Evolutionary conservation across 2,113 vertebrate genomes (phyloP).

Genomic region (Sander vitreus): DNA sequence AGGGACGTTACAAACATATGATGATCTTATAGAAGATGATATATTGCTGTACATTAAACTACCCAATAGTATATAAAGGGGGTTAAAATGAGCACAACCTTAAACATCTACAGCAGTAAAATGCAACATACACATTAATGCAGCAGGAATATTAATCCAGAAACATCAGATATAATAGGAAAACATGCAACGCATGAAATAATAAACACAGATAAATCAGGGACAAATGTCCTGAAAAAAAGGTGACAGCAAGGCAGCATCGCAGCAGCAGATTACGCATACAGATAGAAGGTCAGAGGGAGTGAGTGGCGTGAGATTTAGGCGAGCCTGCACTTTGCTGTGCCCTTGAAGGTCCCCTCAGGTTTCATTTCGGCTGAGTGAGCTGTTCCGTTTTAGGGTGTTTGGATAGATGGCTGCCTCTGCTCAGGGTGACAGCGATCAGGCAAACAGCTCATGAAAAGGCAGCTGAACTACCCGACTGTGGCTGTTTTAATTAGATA

Average conservation of each 20-base stretch:
- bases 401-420: conserved; percentile 16
- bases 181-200: background rate
- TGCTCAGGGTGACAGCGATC: conserved; percentile 32
- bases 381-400: conserved; percentile 25
- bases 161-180: background rate
- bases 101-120: no score
- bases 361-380: conserved; percentile 52
- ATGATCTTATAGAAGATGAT: no score
- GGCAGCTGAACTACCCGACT: conserved; percentile 18
- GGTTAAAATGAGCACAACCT: no score
- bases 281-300: conserved; percentile 26
- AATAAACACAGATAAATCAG: background rate
- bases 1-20: no score
- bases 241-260: background rate
- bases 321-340: conserved; percentile 23
- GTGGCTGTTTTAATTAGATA: conserved; percentile 46
- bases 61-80: no score
- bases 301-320: background rate
- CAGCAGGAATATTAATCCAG: background rate
- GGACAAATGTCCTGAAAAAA: background rate
- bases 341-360: conserved; percentile 18
- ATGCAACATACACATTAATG: background rate
- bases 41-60: no score
- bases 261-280: background rate
- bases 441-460: conserved; percentile 36